Conservation (phyloP, 2,797 vertebrate species). For the Acestrorhynchus altus region DNA sequence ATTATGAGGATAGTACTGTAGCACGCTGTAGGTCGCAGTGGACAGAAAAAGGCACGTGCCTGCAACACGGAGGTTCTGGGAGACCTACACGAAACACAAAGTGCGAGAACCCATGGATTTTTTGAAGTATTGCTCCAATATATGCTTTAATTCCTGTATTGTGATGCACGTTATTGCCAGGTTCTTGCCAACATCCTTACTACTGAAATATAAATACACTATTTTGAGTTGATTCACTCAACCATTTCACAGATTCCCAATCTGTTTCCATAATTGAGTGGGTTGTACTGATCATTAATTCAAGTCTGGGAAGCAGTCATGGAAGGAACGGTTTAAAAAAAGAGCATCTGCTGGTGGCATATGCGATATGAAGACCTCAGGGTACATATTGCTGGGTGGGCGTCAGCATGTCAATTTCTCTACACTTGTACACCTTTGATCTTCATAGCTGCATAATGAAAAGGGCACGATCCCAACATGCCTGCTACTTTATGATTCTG, state of each 20-base stretch:
- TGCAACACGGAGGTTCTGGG: too few species aligned
- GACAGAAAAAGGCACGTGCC: too few species aligned
- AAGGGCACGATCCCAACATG: background rate
- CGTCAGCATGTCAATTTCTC: background rate
- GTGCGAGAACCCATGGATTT: too few species aligned
- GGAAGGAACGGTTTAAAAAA: background rate
- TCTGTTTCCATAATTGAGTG: background rate
- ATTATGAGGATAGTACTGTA: too few species aligned
- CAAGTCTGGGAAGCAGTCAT: background rate
- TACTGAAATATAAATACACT: background rate
- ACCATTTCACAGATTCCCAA: background rate
- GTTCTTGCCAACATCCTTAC: too few species aligned
- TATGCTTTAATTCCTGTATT: too few species aligned
- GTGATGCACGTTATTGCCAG: too few species aligned
- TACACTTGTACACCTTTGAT: slow-evolving; percentile 14
- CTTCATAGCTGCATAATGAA: slow-evolving; percentile 22
- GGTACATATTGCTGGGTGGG: background rate
- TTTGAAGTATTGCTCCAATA: too few species aligned
- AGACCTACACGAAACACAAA: too few species aligned
- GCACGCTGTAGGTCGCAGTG: too few species aligned
- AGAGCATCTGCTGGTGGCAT: background rate
- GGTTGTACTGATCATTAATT: slow-evolving; percentile 9
- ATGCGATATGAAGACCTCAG: background rate
- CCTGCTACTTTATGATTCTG: background rate
- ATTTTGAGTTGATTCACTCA: background rate